Percentiles rank a stretch among this genome's conserved stretches.
These are phyloP conservation scores for Achatina immaculata DNA, from an alignment of 1,140 invertebrate genomes.

Conservation along the genomic window DNA sequence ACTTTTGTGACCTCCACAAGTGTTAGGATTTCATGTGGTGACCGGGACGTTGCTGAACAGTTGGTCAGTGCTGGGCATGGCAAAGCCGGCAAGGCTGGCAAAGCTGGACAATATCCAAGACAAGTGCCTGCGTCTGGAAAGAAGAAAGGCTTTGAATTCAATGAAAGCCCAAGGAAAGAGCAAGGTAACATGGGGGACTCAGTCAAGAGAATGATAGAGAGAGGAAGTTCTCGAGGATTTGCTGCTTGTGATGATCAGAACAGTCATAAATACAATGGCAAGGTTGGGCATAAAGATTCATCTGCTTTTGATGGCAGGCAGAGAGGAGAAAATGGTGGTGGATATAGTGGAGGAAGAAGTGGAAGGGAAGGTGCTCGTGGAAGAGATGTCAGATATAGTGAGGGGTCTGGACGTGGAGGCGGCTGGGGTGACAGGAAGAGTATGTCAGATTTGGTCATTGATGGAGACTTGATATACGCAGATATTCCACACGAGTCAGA, in stretches of 20 bases:
- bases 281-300: background rate
- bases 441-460: background rate
- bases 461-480: slow-evolving; percentile 25
- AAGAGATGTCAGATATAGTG: no score
- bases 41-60: background rate
- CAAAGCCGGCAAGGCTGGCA: background rate
- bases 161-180: background rate
- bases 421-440: background rate
- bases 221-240: background rate
- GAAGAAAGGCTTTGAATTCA: background rate
- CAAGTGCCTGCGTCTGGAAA: background rate
- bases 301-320: background rate
- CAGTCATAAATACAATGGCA: background rate
- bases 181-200: background rate
- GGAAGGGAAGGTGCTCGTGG: background rate
- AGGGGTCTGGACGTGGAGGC: background rate
- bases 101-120: background rate
- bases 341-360: background rate
- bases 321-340: background rate
- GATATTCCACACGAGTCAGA: slow-evolving; percentile 31
- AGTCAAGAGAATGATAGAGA: background rate
- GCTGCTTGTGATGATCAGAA: background rate
- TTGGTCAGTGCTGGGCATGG: slow-evolving; percentile 41
- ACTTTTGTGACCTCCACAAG: slow-evolving; percentile 28
- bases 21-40: slow-evolving; percentile 14